Evolutionary conservation across 2,113 vertebrate genomes (phyloP).

Genomic region (Pterophyllum scalare): DNA sequence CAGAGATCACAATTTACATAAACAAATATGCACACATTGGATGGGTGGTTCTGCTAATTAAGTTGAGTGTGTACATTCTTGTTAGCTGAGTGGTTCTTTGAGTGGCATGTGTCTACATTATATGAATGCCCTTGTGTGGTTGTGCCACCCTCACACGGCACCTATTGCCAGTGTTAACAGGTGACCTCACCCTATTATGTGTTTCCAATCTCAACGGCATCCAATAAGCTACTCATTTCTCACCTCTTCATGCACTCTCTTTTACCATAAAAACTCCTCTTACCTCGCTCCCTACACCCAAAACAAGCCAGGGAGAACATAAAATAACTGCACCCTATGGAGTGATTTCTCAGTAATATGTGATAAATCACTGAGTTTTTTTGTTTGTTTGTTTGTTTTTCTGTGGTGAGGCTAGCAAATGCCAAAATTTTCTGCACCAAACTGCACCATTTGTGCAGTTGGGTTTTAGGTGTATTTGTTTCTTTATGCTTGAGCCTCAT

Average conservation of each 20-base stretch:
- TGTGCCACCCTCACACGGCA: constrained; percentile 52
- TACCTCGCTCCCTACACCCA: constrained; percentile 20
- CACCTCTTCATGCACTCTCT: constrained; percentile 60
- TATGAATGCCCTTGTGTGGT: constrained; percentile 44
- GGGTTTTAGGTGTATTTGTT: not conserved
- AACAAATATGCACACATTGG: constrained; percentile 36
- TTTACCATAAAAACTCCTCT: constrained; percentile 46
- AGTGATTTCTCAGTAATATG: constrained; percentile 30
- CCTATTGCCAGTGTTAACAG: constrained; percentile 69
- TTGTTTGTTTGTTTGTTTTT: not conserved
- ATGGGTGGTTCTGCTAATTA: constrained; percentile 39
- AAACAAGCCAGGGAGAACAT: not conserved
- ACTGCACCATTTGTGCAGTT: not conserved
- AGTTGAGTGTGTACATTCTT: constrained; percentile 30
- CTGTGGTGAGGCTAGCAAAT: not conserved
- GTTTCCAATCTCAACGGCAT: constrained; percentile 63
- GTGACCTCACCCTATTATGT: constrained; percentile 70
- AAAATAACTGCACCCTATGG: constrained; percentile 20
- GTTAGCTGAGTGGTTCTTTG: constrained; percentile 30
- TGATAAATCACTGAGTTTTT: constrained; percentile 19
- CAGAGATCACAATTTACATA: constrained; percentile 40
- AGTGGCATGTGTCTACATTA: constrained; percentile 14
- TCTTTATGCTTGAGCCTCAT: not conserved
- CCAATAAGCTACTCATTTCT: constrained; percentile 63
- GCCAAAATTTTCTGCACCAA: not conserved